Evolutionary conservation across 2,113 vertebrate species (phyloP).

Genomic region (Eclectus roratus): DNA sequence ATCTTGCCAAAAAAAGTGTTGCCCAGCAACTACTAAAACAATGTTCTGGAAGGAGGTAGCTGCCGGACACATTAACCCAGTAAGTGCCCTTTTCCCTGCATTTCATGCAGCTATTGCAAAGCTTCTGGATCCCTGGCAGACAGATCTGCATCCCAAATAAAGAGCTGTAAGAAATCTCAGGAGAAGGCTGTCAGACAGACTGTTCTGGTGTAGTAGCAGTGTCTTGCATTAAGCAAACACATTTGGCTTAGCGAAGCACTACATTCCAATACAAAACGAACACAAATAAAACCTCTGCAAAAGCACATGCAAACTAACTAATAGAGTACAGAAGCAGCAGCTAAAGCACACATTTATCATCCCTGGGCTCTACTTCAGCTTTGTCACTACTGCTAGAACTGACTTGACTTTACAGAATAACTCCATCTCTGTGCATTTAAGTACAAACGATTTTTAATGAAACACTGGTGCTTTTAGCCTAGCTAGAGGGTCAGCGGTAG

Average conservation of each 20-base stretch:
- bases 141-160: background rate
- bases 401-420: accelerated
- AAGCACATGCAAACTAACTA: accelerated
- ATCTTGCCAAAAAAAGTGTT: conserved; percentile 62
- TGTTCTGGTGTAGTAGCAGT: background rate
- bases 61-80: conserved; percentile 49
- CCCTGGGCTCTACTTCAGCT: background rate
- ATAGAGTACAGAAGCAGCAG: accelerated
- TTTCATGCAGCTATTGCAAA: background rate
- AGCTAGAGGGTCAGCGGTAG: background rate
- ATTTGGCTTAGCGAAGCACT: accelerated
- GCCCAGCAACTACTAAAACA: conserved; percentile 67
- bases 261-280: accelerated
- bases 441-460: accelerated
- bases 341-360: accelerated
- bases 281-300: background rate
- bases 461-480: accelerated
- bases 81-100: background rate
- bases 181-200: conserved; percentile 7
- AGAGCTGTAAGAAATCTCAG: background rate
- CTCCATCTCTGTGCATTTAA: accelerated
- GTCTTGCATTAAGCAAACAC: background rate
- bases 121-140: background rate
- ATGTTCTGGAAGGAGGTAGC: conserved; percentile 44
- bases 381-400: accelerated